Evolutionary conservation across 2,888 invertebrate genomes (phyloP), one percentile per base, ranked within the genome.

Genomic region (Didymodactylos carnosus): DNA sequence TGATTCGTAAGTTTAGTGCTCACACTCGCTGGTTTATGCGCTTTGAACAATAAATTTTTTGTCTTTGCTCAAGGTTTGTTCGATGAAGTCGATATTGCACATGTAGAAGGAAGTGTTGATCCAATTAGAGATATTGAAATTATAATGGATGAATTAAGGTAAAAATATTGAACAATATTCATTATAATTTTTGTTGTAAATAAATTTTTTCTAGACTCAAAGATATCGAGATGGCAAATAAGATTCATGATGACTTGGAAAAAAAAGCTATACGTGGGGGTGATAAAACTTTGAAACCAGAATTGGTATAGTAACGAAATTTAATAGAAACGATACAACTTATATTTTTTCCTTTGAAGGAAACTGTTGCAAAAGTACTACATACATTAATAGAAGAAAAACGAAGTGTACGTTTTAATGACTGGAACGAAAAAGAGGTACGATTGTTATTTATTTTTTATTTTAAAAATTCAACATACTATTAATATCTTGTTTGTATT

Each of bases 21-120:
- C n/a, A n/a, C n/a, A n/a, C n/a, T n/a, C n/a, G n/a, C n/a, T n/a
- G n/a, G n/a, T n/a, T n/a, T n/a, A n/a, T n/a, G n/a, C n/a, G n/a
- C n/a, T n/a, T n/a, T n/a, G n/a, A n/a, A n/a, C n/a, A n/a, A n/a
- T n/a, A n/a, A n/a, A n/a, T n/a, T n/a, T n/a, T n/a, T n/a, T n/a
- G n/a, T n/a, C n/a, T n/a, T n/a, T n/a, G n/a, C n/a, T n/a, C n/a
- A n/a, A n/a, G n/a, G n/a, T n/a, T n/a, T 89, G 91, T 89, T 69
- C 27, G 72, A 72, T 70, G 73, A 95, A 80, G 92, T 93, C 74
- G 94, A 95, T 80, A 94, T 99, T 0, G 94, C 92, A 71, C 98
- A 99, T 82, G 90, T 98, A 0, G 98, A 99, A 83, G 98, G 98
- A 0, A 97, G 98, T 76, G 94, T 99, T 3, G 90, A 99, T 83